Evolutionary conservation across 2,113 vertebrate genomes (phyloP).

Genomic region (Marmota monax): DNA sequence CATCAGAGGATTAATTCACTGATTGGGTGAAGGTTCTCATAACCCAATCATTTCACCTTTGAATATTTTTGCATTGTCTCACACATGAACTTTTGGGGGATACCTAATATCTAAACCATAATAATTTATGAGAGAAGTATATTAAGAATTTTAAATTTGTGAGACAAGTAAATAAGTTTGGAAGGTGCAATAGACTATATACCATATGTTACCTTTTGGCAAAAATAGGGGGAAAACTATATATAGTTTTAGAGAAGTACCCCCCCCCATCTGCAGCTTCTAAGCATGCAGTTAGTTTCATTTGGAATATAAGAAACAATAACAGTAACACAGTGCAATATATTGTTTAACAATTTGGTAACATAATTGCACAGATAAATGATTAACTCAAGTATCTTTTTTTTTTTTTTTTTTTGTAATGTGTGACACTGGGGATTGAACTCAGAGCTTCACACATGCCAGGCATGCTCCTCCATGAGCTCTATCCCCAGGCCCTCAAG

Average conservation of each 20-base stretch:
- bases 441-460: not conserved
- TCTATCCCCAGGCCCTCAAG: not conserved
- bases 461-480: not conserved
- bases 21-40: no score
- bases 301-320: no score
- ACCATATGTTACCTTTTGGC: not conserved
- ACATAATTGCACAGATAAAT: not conserved
- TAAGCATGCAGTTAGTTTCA: no score
- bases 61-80: no score
- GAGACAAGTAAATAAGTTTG: conserved; percentile 9
- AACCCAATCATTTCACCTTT: no score
- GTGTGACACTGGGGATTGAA: not conserved
- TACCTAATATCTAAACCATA: no score
- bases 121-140: not conserved
- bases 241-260: not conserved
- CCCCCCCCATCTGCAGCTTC: not conserved
- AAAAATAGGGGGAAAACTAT: not conserved
- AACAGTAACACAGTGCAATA: no score
- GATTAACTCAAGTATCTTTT: not conserved
- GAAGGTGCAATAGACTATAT: not conserved
- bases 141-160: conserved; percentile 2
- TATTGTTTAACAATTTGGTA: not conserved
- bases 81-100: no score
- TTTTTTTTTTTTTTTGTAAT: no score
- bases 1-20: no score